phyloP scores from a whole-genome alignment of 1,140 invertebrate genomes.

The Octopus bimaculoides region DNA sequence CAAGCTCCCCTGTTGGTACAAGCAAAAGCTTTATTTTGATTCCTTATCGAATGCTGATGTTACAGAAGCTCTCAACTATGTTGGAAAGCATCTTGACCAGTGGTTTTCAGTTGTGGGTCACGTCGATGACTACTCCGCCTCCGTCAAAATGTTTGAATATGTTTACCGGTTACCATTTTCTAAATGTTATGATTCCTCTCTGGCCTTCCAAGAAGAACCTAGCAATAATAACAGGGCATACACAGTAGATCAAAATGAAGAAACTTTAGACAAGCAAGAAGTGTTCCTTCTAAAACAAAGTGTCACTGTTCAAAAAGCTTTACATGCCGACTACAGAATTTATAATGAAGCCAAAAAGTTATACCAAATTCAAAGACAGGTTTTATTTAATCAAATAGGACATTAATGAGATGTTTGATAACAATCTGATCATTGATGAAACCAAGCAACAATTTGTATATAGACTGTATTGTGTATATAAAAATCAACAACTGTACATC shows the following conservation, averaged over 20 bases:
- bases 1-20: conserved; percentile 25
- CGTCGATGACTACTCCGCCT: conserved; percentile 18
- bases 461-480: too few species aligned
- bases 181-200: conserved; percentile 16
- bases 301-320: conserved; percentile 20
- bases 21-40: conserved; percentile 24
- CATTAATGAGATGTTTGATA: background rate
- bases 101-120: conserved; percentile 30
- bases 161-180: conserved; percentile 27
- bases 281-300: conserved; percentile 20
- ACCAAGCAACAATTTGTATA: too few species aligned
- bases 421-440: too few species aligned
- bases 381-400: conserved; percentile 26
- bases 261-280: conserved; percentile 15
- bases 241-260: conserved; percentile 10
- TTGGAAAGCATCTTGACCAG: conserved; percentile 28
- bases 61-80: conserved; percentile 22
- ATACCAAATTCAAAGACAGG: conserved; percentile 31
- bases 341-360: conserved; percentile 30
- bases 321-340: conserved; percentile 25
- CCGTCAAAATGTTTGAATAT: conserved; percentile 25
- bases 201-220: background rate
- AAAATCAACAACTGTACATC: too few species aligned
- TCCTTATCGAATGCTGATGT: conserved; percentile 18
- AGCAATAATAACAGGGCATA: conserved; percentile 11